Evolutionary conservation across 2,797 vertebrate species (phyloP).

Genomic region (Manis crassicaudata): DNA sequence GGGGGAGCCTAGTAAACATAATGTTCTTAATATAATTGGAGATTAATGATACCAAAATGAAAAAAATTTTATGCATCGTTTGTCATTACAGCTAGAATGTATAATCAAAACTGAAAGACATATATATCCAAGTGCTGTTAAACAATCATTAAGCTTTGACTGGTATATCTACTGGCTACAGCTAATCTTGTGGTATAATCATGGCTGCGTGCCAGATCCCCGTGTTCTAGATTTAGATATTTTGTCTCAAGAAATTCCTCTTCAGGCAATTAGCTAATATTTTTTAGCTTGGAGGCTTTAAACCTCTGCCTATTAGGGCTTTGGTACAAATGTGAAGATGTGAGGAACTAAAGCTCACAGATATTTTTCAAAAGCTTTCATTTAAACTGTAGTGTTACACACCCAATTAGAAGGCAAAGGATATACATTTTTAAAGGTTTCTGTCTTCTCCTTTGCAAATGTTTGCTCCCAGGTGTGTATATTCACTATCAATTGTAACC

Average conservation of each 20-base stretch:
- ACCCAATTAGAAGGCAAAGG: slow-evolving; percentile 5
- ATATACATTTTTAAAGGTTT: background rate
- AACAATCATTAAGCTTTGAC: slow-evolving; percentile 66
- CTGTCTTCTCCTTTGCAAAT: slow-evolving; percentile 50
- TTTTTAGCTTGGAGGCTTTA: slow-evolving; percentile 32
- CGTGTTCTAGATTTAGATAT: slow-evolving; percentile 55
- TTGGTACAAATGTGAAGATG: slow-evolving; percentile 5
- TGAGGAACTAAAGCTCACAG: slow-evolving; percentile 43
- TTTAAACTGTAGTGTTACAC: slow-evolving; percentile 6
- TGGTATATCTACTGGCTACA: slow-evolving; percentile 30
- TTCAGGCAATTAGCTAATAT: slow-evolving; percentile 59
- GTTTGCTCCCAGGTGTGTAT: background rate
- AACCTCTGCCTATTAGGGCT: slow-evolving; percentile 4
- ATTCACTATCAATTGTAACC: slow-evolving; percentile 52
- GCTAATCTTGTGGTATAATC: slow-evolving; percentile 44
- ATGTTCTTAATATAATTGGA: too few relatives aligned
- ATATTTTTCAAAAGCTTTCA: slow-evolving; percentile 46
- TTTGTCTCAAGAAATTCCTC: slow-evolving; percentile 59
- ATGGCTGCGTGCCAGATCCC: slow-evolving; percentile 46
- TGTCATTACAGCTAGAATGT: slow-evolving; percentile 12
- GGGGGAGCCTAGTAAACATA: too few relatives aligned
- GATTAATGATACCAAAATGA: too few relatives aligned
- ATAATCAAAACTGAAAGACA: slow-evolving; percentile 65
- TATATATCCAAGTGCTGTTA: slow-evolving; percentile 63
- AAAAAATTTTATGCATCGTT: background rate